Evolutionary conservation across 2,113 vertebrate species (phyloP).

Genomic region (Tychaedon coryphoeus): DNA sequence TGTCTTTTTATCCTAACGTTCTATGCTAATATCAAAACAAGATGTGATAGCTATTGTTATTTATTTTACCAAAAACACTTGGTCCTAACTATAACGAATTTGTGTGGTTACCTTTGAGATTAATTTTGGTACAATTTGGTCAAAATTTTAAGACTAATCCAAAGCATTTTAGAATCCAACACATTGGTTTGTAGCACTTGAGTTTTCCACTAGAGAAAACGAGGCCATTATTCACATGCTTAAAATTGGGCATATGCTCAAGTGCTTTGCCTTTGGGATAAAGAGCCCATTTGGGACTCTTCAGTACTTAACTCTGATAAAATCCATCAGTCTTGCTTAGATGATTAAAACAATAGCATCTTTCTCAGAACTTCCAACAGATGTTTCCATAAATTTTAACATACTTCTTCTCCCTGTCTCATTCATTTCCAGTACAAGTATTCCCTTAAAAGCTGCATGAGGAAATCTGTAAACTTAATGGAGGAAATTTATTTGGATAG

Average conservation of each 20-base stretch:
- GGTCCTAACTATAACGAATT: neutral
- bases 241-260: constrained; percentile 52
- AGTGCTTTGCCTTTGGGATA: constrained; percentile 38
- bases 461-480: constrained; percentile 48
- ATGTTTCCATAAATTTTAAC: constrained; percentile 63
- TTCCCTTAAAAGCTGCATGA: constrained; percentile 52
- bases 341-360: constrained; percentile 62
- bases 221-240: constrained; percentile 40
- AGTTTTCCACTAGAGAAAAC: neutral
- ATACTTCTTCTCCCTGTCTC: constrained; percentile 24
- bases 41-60: neutral
- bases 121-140: neutral
- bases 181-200: neutral
- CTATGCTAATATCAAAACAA: neutral
- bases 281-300: constrained; percentile 43
- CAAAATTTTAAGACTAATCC: neutral
- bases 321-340: constrained; percentile 48
- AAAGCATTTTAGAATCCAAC: neutral
- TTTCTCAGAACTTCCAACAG: constrained; percentile 56
- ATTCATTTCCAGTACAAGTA: constrained; percentile 45
- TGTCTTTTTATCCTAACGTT: neutral
- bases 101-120: fast-evolving
- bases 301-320: constrained; percentile 41
- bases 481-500: constrained; percentile 53
- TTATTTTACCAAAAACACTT: neutral